These are phyloP conservation scores for Ophonus ardosiacus DNA, from an alignment of 2,888 invertebrate species.

Conservation along the genomic window DNA sequence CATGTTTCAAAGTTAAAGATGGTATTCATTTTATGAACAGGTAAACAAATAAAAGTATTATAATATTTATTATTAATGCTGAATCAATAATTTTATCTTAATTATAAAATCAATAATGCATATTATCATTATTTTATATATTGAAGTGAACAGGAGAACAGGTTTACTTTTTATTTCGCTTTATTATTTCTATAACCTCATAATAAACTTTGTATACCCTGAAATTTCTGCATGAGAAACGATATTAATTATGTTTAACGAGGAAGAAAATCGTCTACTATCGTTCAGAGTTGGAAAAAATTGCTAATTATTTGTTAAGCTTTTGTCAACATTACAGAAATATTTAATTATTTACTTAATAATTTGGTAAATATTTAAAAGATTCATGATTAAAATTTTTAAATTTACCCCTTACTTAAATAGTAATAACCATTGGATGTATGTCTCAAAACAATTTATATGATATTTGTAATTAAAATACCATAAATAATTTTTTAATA, in stretches of 20 bases:
- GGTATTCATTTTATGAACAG: too few species aligned
- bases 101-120: not conserved
- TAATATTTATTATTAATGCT: not conserved
- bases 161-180: not conserved
- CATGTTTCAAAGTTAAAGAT: too few species aligned
- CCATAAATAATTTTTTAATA: too few species aligned
- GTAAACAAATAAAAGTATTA: too few species aligned
- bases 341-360: not conserved
- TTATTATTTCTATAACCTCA: not conserved
- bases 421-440: too few species aligned
- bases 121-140: not conserved
- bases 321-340: not conserved
- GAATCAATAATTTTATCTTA: not conserved
- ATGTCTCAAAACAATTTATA: too few species aligned
- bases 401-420: too few species aligned
- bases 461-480: too few species aligned
- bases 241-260: not conserved
- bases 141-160: not conserved
- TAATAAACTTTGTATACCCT: not conserved
- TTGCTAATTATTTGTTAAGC: not conserved
- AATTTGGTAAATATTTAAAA: slow-evolving; percentile 19
- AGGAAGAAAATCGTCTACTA: not conserved
- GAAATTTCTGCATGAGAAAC: not conserved
- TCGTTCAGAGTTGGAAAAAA: not conserved
- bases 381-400: too few species aligned